Base-by-base conservation (phyloP, 2,888 invertebrate genomes). In the Pterostichus madidus region DNA sequence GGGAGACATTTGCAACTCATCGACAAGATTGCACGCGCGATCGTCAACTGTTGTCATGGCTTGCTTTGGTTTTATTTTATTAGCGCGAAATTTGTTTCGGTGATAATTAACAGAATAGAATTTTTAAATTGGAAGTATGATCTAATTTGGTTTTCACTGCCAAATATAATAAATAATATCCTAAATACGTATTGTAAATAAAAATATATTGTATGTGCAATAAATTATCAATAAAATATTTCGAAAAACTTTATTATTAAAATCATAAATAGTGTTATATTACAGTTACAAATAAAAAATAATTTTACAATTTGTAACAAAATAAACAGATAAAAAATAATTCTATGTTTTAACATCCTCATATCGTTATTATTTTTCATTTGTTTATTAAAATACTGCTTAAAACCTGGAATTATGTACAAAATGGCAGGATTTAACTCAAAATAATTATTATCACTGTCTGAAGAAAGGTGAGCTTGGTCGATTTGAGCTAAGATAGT, bases 1-100 rank as follows among this genome's bases (percentile, higher is more conserved):
- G 86, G 98, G 98, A 5, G 97, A 98, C 89, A 91, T 98, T 46
- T 98, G 98, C 89, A 98, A 98, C 88, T 87, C 88, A 11, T 87
- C 90, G 3, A 84, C 85, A 46, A 84, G 73, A 10, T 24, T 84
- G 11, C 52, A 80, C 17, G 49, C 79, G 5, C 52, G 85, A 73
- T n/a, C 61, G 73, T n/a, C 82, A 59, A 32, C 52, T 13, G 52
- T 39, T 35, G 32, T 44, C 5, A 15, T 44, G 11, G 8, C 64
- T 32, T 13, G 44, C 17, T 31, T 71, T 13, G 39, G 44, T 44
- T 44, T 71, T 44, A 71, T 71, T 44, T 71, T 71, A 17, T 13
- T 44, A 44, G 15, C 44, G 5, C 17, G 46, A 71, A 71, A 71
- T 71, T 10, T 71, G 15, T 71, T 71, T 71, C 39, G 68, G 39